Base-by-base conservation (phyloP, 2,797 vertebrate genomes). In the Odontamblyopus lacepedii region DNA sequence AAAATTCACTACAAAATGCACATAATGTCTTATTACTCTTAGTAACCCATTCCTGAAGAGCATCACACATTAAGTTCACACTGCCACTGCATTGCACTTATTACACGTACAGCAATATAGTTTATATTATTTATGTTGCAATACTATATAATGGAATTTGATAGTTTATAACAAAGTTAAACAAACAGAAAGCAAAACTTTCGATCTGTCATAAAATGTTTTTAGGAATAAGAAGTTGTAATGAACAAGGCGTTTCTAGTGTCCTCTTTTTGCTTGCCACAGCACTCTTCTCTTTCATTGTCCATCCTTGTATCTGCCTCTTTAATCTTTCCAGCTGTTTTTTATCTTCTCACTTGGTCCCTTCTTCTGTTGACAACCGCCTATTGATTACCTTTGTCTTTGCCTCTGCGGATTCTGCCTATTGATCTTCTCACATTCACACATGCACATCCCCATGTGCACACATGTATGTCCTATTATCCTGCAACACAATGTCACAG, bases 311-410 rank as follows among this genome's bases (percentile, higher is more conserved):
- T 88, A 88, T 91, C 89, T 80, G 79, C 85, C 87, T 87, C 78
- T 90, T 89, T 87, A 90, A 93, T 91, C 88, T 87, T 83, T 62
- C 74, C 23, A 62, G 81, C 85, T 89, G 80, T 90, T 88, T 84
- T 85, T 83, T 86, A 86, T 93, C 85, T 83, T 72, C 83, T 85
- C 75, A 35, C 80, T 86, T 81, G 80, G 83, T 89, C 83, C 88
- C 86, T 90, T 82, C 87, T 83, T 90, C 85, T 89, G 90, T 92
- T 92, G 91, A 88, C 90, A 89, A 89, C 85, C 79, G 83, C 84
- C 71, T 94, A 95, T 95, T 93, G 93, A 95, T 95, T 84, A 90
- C 88, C 90, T 87, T 88, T 91, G 92, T 93, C 92, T 94, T 93
- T 93, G 87, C 91, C 88, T 93, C 91, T 91, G 88, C 92, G 91